Conservation (phyloP, 2,113 vertebrate genomes). For the Xenotilapia leptura region DNA sequence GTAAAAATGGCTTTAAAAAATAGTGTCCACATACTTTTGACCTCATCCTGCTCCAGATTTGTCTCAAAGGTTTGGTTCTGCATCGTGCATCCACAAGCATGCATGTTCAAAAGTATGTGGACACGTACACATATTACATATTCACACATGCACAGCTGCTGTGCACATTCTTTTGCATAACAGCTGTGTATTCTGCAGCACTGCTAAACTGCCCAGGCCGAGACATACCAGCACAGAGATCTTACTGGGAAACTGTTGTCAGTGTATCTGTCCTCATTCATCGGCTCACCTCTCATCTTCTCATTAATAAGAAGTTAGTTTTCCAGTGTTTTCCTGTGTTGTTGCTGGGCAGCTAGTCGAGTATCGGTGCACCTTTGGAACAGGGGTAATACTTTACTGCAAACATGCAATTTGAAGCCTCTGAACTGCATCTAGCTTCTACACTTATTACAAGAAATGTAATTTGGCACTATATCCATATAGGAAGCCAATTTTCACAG, state of each 20-base stretch:
- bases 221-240: neutral
- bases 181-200: neutral
- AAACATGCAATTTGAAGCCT: neutral
- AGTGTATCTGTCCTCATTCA: neutral
- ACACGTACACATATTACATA: neutral
- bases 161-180: neutral
- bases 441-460: neutral
- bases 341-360: neutral
- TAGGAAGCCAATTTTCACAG: neutral
- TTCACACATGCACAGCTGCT: neutral
- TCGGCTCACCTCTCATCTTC: neutral
- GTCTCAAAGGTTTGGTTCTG: neutral
- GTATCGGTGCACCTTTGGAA: neutral
- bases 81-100: neutral
- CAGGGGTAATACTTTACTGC: neutral
- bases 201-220: neutral
- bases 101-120: neutral
- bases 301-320: neutral
- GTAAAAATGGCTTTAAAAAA: neutral
- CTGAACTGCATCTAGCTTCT: neutral
- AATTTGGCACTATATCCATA: neutral
- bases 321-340: neutral
- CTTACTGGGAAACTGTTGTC: neutral
- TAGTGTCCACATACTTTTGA: neutral
- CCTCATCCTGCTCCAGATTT: neutral